Base-by-base conservation (phyloP, 1,140 invertebrate species). In the Thaumetopoea pityocampa region DNA sequence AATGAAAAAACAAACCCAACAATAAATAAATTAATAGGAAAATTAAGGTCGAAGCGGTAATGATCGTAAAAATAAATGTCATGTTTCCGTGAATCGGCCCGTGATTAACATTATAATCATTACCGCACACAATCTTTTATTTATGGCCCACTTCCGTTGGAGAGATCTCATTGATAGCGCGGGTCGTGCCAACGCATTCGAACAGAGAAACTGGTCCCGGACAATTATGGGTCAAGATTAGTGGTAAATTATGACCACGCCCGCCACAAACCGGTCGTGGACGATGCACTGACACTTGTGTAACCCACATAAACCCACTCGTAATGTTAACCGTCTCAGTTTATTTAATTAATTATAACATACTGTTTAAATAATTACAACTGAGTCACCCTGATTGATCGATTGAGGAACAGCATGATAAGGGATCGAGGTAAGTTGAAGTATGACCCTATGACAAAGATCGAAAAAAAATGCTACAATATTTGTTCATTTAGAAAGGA, bases 171-270 rank as follows among this genome's bases (percentile, higher is more conserved):
- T 32, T 46, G 41, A 37, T 51, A 50, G 22, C 30, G 35, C 49
- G 37, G 46, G 27, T 52, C 32, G 45, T 27, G 32, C 23, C 23
- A 36, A 47, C 22, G 20, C 18, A 50, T 28, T n/a, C n/a, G n/a
- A n/a, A n/a, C 43, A 17, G 22, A 33, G 27, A 41, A 68, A 78
- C 67, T 66, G 64, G 65, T 62, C 56, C 47, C 28, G 36, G 45
- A 56, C 60, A 58, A 58, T 68, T 78, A 60, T 79, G 70, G 77
- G 77, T 81, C 77, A 81, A 77, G 72, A 72, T 67, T 69, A 70
- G 46, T 56, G 60, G 68, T 67, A 67, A 70, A 69, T 70, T 66
- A 71, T 58, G 49, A 59, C 33, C 19, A 41, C 50, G 41, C 40
- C 35, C 52, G 47, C 27, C 33, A 14, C 23, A 28, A 78, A 78